These are phyloP conservation scores for Macaca mulatta DNA, from an alignment of 2,113 vertebrate genomes.

Conservation along the genomic window DNA sequence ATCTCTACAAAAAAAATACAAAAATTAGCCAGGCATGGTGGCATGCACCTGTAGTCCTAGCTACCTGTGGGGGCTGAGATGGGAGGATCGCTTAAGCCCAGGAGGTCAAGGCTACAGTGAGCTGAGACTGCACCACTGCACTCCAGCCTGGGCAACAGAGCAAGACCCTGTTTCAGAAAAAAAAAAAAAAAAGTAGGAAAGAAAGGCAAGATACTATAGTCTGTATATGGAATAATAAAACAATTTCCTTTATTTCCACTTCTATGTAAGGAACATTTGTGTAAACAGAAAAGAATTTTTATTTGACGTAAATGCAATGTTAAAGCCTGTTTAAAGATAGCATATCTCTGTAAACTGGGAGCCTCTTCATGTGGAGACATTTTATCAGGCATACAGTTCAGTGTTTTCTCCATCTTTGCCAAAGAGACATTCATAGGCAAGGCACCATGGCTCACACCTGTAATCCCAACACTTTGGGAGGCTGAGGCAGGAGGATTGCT, in stretches of 20 bases:
- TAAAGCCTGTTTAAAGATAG: background rate
- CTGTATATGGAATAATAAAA: background rate
- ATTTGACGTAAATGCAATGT: background rate
- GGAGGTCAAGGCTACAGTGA: too few species aligned
- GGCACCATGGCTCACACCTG: too few species aligned
- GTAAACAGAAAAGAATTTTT: constrained; percentile 8
- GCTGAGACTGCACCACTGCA: too few species aligned
- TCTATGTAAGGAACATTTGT: background rate
- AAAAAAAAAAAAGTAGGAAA: background rate
- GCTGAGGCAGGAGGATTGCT: too few species aligned
- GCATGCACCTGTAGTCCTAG: too few species aligned
- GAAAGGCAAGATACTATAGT: background rate
- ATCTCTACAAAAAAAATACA: too few species aligned
- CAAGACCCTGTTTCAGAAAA: too few species aligned
- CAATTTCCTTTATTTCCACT: background rate
- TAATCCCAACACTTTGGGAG: too few species aligned
- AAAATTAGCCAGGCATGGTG: too few species aligned
- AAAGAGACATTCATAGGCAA: background rate
- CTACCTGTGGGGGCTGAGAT: too few species aligned
- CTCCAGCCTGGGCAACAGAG: too few species aligned
- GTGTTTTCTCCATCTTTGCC: background rate
- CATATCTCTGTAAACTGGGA: background rate
- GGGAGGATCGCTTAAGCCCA: too few species aligned
- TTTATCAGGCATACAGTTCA: background rate
- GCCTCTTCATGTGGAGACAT: background rate